Conservation (phyloP, 2,113 vertebrate species). For the Aptenodytes patagonicus region DNA sequence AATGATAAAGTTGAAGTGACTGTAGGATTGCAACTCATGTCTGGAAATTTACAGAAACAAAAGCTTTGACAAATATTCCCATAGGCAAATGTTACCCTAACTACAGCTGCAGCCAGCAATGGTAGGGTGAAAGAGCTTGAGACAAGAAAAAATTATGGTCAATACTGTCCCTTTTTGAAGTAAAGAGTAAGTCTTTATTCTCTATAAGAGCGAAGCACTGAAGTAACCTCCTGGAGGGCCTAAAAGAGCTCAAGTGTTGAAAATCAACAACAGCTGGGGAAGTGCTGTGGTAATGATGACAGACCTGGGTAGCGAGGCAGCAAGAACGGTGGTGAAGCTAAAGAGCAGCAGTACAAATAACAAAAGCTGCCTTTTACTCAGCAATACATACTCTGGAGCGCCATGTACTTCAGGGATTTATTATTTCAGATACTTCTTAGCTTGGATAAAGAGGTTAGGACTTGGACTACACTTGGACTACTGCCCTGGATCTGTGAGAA, state of each 20-base stretch:
- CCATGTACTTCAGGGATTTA: neutral
- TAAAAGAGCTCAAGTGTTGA: neutral
- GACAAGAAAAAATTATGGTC: neutral
- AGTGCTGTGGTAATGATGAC: neutral
- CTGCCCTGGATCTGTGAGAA: neutral
- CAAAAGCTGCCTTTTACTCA: neutral
- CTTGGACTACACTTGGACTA: neutral
- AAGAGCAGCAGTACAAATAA: neutral
- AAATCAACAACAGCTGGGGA: neutral
- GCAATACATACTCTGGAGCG: neutral
- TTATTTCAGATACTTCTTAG: neutral
- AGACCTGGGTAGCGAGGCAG: neutral
- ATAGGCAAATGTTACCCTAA: neutral
- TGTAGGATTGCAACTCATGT: neutral
- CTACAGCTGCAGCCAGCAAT: neutral
- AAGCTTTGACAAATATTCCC: neutral
- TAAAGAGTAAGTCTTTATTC: neutral
- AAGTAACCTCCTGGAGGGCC: neutral
- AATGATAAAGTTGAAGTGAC: neutral
- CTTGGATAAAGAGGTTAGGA: neutral
- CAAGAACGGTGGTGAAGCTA: neutral
- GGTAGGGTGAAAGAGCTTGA: neutral
- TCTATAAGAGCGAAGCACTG: neutral
- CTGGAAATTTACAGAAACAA: neutral
- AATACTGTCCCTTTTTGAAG: neutral